Conservation (phyloP, 2,113 vertebrate genomes). For the Chitala chitala region DNA sequence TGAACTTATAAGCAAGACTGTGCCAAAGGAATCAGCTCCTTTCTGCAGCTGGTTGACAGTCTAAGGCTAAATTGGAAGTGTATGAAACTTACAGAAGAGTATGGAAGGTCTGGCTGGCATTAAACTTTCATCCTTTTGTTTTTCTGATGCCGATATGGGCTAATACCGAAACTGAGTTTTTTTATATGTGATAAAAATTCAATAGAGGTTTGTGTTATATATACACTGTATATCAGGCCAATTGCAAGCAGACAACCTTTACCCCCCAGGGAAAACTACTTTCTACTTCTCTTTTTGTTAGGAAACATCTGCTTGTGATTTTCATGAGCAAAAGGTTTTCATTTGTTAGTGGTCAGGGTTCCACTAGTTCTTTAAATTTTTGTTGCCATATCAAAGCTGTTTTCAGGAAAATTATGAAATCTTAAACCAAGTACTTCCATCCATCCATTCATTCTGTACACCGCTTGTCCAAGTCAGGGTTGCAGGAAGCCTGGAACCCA, state of each 20-base stretch:
- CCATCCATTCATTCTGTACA: not conserved
- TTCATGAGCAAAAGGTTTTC: not conserved
- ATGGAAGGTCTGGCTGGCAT: no score
- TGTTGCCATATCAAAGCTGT: not conserved
- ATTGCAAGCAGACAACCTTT: not conserved
- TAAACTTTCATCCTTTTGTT: no score
- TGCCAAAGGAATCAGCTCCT: no score
- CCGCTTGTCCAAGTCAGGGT: not conserved
- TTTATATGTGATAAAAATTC: no score
- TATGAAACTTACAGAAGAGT: no score
- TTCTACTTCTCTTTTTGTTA: constrained; percentile 31
- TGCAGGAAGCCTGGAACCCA: no score
- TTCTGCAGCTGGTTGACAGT: no score
- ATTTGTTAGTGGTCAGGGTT: not conserved
- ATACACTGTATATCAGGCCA: not conserved
- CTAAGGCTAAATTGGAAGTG: no score
- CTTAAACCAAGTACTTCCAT: no score
- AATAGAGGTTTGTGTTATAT: not conserved
- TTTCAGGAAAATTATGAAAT: not conserved
- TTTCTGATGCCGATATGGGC: no score
- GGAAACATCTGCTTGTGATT: constrained; percentile 44
- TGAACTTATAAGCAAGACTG: no score
- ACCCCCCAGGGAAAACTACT: not conserved
- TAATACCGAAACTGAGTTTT: no score
- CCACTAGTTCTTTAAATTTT: not conserved